Conservation (phyloP, 1,140 invertebrate genomes). For the Nephotettix cincticeps region DNA sequence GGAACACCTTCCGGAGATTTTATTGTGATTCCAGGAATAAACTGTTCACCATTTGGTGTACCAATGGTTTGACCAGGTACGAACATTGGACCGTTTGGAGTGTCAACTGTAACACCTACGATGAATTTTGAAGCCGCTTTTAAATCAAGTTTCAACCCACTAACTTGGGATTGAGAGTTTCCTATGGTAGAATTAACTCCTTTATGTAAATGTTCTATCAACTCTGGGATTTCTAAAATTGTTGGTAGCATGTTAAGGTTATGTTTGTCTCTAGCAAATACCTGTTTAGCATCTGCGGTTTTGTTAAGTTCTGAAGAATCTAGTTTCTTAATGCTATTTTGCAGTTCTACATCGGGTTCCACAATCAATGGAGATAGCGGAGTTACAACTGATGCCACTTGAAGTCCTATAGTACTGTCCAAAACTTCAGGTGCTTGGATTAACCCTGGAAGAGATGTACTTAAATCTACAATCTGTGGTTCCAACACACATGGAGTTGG, state of each 20-base stretch:
- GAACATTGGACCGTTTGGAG: constrained; percentile 49
- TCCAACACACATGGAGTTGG: constrained; percentile 54
- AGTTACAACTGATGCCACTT: constrained; percentile 60
- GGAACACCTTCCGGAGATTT: constrained; percentile 59
- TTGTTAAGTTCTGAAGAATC: constrained; percentile 53
- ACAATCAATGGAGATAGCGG: constrained; percentile 57
- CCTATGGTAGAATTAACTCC: constrained; percentile 54
- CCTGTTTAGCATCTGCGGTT: constrained; percentile 58
- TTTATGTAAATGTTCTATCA: constrained; percentile 61
- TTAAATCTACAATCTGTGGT: constrained; percentile 50
- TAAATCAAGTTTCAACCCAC: constrained; percentile 63
- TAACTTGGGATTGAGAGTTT: constrained; percentile 54
- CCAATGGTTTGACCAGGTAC: constrained; percentile 67
- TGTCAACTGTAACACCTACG: constrained; percentile 52
- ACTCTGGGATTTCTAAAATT: constrained; percentile 60
- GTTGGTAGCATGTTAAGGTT: constrained; percentile 56
- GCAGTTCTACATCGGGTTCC: constrained; percentile 52
- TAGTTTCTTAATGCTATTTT: constrained; percentile 48
- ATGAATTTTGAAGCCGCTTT: constrained; percentile 56
- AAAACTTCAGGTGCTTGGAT: constrained; percentile 49
- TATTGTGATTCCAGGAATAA: constrained; percentile 73
- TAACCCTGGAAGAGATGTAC: constrained; percentile 42
- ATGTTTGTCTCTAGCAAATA: constrained; percentile 52
- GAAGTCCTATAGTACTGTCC: constrained; percentile 57
- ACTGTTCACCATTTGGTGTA: constrained; percentile 63